phyloP scores from a whole-genome alignment of 2,113 vertebrate species.

The Numida meleagris region DNA sequence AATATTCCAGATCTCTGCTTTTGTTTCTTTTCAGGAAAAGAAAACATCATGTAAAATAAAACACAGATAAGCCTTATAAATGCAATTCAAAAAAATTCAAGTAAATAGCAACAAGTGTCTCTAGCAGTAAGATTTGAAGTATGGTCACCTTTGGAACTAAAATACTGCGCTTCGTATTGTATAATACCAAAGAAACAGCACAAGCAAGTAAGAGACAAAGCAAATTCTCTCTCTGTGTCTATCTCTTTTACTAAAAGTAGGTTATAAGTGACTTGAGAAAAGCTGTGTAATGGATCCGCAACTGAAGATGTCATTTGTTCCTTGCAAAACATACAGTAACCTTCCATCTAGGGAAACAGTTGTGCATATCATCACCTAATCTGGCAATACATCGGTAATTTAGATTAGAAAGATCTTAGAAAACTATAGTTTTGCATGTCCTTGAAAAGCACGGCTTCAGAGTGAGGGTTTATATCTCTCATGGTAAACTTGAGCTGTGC shows the following conservation, averaged over 20 bases:
- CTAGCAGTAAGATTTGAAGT: not conserved
- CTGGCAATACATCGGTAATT: constrained; percentile 3
- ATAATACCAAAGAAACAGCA: not conserved
- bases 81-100: not conserved
- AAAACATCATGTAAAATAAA: not conserved
- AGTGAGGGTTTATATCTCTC: constrained; percentile 70
- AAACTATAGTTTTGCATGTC: constrained; percentile 47
- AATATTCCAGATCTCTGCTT: not conserved
- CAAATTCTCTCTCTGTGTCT: not conserved
- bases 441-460: constrained; percentile 44
- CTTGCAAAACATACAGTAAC: not conserved
- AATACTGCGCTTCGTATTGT: not conserved
- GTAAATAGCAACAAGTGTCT: not conserved
- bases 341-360: not conserved
- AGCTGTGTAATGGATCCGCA: not conserved
- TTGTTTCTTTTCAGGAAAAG: not conserved
- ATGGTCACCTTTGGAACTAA: not conserved
- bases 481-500: constrained; percentile 79
- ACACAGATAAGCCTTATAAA: not conserved
- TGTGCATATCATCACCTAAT: not conserved
- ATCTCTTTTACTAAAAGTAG: no score
- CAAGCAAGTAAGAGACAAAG: not conserved
- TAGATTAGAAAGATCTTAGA: constrained; percentile 46
- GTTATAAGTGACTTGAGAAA: not conserved
- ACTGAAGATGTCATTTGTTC: not conserved